These are phyloP conservation scores for Saxidomus purpurata DNA, from an alignment of 1,140 invertebrate genomes.

Conservation along the genomic window DNA sequence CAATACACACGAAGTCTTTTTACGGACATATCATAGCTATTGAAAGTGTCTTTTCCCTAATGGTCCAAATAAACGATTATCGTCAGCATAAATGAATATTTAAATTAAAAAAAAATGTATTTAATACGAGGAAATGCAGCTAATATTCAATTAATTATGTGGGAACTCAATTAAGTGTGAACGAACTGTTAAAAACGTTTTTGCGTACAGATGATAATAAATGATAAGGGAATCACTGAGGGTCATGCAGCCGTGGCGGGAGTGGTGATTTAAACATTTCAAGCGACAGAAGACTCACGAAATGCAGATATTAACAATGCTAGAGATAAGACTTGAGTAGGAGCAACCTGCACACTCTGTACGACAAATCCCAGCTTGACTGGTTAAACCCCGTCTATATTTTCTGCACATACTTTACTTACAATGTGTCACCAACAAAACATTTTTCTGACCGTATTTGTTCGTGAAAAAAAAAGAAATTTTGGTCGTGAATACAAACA, in stretches of 20 bases:
- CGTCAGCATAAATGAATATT: background rate
- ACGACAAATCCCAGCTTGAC: constrained; percentile 1
- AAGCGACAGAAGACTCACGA: background rate
- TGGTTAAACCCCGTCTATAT: background rate
- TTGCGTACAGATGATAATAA: too few species aligned
- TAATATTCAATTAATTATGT: background rate
- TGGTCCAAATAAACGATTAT: constrained; percentile 8
- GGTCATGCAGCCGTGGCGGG: too few species aligned
- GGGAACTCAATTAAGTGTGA: background rate
- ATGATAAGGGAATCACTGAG: too few species aligned
- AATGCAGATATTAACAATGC: background rate
- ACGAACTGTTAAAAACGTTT: too few species aligned
- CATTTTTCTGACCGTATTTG: background rate
- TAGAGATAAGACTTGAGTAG: background rate
- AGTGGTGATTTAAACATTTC: background rate
- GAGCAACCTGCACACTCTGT: background rate
- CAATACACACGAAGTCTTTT: background rate
- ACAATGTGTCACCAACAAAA: too few species aligned
- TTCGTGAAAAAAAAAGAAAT: background rate
- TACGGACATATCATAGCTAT: background rate
- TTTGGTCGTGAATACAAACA: too few species aligned
- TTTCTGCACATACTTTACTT: background rate
- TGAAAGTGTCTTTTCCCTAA: background rate
- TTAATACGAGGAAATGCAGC: background rate
- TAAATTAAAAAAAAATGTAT: background rate